phyloP scores from a whole-genome alignment of 2,888 invertebrate species.

The Dicyrtoma fusca region DNA sequence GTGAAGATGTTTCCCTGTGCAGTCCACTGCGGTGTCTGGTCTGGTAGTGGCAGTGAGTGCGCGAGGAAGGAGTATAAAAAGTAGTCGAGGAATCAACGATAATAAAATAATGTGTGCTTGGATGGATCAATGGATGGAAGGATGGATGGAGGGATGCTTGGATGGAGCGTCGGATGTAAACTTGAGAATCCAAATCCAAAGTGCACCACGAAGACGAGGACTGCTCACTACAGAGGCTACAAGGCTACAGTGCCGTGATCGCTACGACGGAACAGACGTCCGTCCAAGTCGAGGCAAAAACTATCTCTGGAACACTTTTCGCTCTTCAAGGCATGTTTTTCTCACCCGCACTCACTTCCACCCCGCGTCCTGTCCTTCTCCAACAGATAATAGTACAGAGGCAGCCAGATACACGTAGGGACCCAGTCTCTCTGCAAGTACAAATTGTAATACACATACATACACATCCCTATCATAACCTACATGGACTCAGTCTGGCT shows the following conservation, averaged over 20 bases:
- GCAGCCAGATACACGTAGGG: too few relatives aligned
- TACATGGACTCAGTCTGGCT: neutral
- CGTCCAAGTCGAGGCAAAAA: constrained; percentile 35
- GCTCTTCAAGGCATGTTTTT: constrained; percentile 26
- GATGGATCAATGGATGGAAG: constrained; percentile 5
- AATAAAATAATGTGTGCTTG: constrained; percentile 17
- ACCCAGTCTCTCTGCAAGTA: too few relatives aligned
- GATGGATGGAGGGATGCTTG: too few relatives aligned
- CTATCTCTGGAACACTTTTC: constrained; percentile 42
- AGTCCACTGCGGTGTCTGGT: too few relatives aligned
- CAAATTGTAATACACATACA: too few relatives aligned
- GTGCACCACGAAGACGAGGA: neutral
- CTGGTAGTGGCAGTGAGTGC: neutral
- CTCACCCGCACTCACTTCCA: constrained; percentile 33
- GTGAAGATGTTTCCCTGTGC: too few relatives aligned
- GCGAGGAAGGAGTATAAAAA: neutral
- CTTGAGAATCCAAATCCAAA: constrained; percentile 8
- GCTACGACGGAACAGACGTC: constrained; percentile 28
- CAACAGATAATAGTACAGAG: too few relatives aligned
- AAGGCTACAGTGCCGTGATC: neutral
- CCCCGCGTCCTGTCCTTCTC: constrained; percentile 14
- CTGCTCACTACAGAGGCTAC: neutral
- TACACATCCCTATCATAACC: neutral
- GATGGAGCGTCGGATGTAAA: neutral
- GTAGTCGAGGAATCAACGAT: constrained; percentile 1